Base-by-base conservation (phyloP, 2,888 invertebrate species). In the Orthosia cruda region DNA sequence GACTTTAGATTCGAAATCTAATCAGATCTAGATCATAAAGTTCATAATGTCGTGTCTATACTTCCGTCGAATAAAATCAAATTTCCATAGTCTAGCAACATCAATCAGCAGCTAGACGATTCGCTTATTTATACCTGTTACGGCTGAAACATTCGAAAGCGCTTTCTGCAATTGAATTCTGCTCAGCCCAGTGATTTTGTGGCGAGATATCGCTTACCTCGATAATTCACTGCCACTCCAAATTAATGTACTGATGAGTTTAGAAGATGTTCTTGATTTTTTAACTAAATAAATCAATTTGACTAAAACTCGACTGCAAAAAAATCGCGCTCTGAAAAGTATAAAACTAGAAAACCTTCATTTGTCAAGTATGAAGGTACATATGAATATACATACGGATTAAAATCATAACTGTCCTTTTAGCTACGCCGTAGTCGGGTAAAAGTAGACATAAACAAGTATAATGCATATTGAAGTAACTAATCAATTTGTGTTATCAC, bases 101-200 rank as follows among this genome's bases (percentile, higher is more conserved):
- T 26, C 49, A 57, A 55, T 73, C 57, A 68, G 52, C n/a, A 67
- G 32, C 54, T 64, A 68, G 74, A 59, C 16, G 61, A 58, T 58
- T 45, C 49, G 45, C 61, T 55, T 74, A 84, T 70, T 81, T 64
- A n/a, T 47, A 32, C 64, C 45, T 23, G 57, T 74, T 84, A 63
- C 57, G 50, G n/a, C 47, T 70, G 70, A 74, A 84, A 73, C 59
- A 84, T 80, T 81, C 63, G 66, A 71, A 84, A 81, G 52, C 66
- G 67, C 63, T 84, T 20, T 57, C 67, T 52, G 52, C 62, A 84
- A 74, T 80, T 66, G 52, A 66, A 66, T 74, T 69, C 80, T 23
- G 54, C 13, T 69, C 57, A 54, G 69, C 32, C 45, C 62, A 58
- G 26, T 58, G 65, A 74, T 16, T 81, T 58, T 62, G 57, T 55